Percentiles rank a stretch among this genome's conserved stretches.
Evolutionary conservation across 2,113 vertebrate genomes (phyloP).

Genomic region (Actenoides hombroni): DNA sequence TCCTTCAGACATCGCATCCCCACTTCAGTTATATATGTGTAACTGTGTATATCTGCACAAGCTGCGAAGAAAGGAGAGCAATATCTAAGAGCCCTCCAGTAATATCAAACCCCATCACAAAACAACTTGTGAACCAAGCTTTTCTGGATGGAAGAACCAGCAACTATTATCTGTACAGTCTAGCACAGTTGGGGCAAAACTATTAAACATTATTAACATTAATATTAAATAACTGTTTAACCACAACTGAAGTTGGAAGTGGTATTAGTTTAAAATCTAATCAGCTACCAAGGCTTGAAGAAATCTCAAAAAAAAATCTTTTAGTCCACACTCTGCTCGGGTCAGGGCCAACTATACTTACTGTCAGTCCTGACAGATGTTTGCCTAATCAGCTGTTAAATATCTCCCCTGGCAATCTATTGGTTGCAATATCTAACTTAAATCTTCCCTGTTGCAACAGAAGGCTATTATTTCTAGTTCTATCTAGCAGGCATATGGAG

Average conservation of each 20-base stretch:
- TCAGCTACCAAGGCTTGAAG: background rate
- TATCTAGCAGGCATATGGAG: constrained; percentile 62
- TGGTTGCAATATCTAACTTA: constrained; percentile 53
- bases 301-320: constrained; percentile 7
- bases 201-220: background rate
- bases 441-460: constrained; percentile 46
- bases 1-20: background rate
- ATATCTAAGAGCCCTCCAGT: background rate
- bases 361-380: constrained; percentile 59
- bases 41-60: accelerated
- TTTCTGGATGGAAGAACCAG: background rate
- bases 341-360: background rate
- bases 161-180: background rate
- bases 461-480: constrained; percentile 60
- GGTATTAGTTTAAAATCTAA: background rate
- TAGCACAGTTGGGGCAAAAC: background rate
- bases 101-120: background rate
- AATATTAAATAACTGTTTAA: background rate
- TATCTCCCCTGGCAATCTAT: constrained; percentile 49
- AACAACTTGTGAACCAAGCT: background rate
- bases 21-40: background rate
- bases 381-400: constrained; percentile 60
- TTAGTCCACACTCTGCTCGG: background rate
- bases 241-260: background rate
- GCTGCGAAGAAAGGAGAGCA: accelerated